Conservation (phyloP, 1,140 invertebrate genomes). For the Riptortus pedestris region DNA sequence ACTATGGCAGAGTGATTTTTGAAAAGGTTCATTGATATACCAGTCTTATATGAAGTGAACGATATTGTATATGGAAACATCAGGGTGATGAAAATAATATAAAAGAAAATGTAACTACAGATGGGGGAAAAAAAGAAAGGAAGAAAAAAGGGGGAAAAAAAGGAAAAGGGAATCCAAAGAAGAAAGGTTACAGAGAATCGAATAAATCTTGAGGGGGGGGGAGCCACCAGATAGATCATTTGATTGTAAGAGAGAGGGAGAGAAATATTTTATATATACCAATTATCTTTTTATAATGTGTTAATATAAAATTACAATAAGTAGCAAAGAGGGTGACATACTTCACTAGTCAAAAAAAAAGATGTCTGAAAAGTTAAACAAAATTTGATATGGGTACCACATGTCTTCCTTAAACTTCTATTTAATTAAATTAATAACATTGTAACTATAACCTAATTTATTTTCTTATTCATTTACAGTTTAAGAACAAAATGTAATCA, state of each 20-base stretch:
- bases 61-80: neutral
- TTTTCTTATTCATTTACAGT: neutral
- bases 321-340: neutral
- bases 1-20: too few species aligned
- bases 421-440: neutral
- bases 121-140: neutral
- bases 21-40: neutral
- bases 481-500: neutral
- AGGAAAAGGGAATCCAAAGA: too few species aligned
- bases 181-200: too few species aligned
- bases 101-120: neutral
- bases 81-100: neutral
- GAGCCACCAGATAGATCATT: neutral
- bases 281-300: neutral
- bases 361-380: too few species aligned
- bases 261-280: neutral
- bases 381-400: too few species aligned
- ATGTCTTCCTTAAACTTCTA: too few species aligned
- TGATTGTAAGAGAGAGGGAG: neutral
- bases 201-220: too few species aligned
- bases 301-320: neutral
- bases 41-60: neutral
- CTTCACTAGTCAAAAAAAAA: too few species aligned
- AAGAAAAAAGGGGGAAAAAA: neutral
- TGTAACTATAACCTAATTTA: neutral